These are phyloP conservation scores for Vicugna pacos DNA, from an alignment of 2,113 vertebrate species.

Conservation along the genomic window DNA sequence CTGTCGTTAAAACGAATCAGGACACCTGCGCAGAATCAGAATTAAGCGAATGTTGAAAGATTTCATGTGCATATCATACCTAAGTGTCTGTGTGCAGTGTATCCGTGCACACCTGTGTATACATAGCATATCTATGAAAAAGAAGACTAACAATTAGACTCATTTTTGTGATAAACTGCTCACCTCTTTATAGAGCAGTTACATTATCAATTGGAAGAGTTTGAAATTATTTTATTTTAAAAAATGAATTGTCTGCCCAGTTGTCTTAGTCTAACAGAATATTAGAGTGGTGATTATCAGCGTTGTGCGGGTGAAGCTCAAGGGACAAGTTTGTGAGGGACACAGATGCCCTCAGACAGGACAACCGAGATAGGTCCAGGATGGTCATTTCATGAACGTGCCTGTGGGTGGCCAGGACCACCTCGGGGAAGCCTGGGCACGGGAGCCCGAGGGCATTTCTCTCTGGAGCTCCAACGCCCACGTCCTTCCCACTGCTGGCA, in stretches of 20 bases:
- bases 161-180: neutral
- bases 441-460: neutral
- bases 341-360: accelerated
- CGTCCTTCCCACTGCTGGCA: too few relatives aligned
- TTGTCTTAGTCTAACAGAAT: neutral
- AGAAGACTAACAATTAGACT: neutral
- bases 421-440: too few relatives aligned
- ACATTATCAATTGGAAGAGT: neutral
- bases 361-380: accelerated
- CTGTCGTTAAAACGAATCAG: neutral
- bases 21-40: neutral
- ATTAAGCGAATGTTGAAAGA: neutral
- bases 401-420: accelerated
- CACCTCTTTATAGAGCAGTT: neutral
- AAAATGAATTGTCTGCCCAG: neutral
- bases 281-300: too few relatives aligned
- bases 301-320: accelerated
- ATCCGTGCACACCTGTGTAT: too few relatives aligned
- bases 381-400: accelerated
- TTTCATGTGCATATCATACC: accelerated
- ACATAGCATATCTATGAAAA: neutral
- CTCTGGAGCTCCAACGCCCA: neutral
- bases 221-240: neutral
- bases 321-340: neutral
- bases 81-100: too few relatives aligned